Evolutionary conservation across 2,888 invertebrate genomes (phyloP), one percentile per base, ranked within the genome.

Genomic region (Hyposoter didymator): DNA sequence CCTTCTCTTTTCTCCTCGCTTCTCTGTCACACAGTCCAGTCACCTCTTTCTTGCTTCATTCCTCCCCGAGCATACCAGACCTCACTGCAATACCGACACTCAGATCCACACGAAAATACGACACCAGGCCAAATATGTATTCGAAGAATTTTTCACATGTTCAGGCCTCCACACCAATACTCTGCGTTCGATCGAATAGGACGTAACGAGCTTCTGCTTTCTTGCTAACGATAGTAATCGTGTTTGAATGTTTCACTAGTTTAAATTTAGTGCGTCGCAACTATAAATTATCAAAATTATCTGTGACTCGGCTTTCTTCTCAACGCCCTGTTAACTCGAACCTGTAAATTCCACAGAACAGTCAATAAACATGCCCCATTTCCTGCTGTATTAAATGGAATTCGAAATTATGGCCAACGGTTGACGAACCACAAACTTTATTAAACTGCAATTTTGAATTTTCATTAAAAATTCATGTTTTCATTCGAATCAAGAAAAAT

Each of bases 21-120:
- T 43, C 72, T 62, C 64, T 45, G 22, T 80, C 80, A 70, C 70
- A 70, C 47, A 32, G 32, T 49, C 70, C 70, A 59, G 7, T 49
- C 55, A 55, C 39, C 39, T 62, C 62, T 45, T 62, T 10, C 32
- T 45, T 32, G 47, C 62, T 62, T 74, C 79, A 66, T 75, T 80
- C 70, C 28, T 45, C 47, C 81, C 32, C 32, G 55, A 74, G 84
- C 84, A 82, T 79, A 82, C 81, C 85, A 78, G 66, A 66, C 55
- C 84, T 81, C 85, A 17, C 83, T 81, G 72, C 81, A 45, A 64
- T 84, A 84, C 82, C 85, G 82, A 85, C 85, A 59, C 75, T 59
- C 70, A 78, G 75, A 72, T 62, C 70, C 76, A 74, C 69, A 83
- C 83, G 62, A 78, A 85, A 83, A 78, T 66, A 64, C 67, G 17